phyloP scores from a whole-genome alignment of 2,797 vertebrate genomes.

The Pantherophis alleghaniensis region DNA sequence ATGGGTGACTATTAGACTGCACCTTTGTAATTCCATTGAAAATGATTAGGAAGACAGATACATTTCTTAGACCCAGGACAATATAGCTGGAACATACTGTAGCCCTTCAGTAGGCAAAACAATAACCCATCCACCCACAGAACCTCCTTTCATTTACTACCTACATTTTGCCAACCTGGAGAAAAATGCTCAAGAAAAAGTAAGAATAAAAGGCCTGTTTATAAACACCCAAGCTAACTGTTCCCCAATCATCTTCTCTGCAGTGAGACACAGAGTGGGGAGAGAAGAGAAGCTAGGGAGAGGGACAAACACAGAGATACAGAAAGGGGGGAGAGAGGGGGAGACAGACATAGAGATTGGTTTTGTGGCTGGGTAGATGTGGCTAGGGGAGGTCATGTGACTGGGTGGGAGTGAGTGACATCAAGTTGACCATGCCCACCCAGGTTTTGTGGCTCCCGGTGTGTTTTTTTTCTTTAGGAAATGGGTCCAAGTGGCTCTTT shows the following conservation, averaged over 20 bases:
- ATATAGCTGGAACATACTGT: neutral
- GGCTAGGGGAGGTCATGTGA: too few relatives aligned
- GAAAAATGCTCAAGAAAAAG: neutral
- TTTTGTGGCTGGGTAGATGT: too few relatives aligned
- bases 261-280: neutral
- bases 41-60: neutral
- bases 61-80: neutral
- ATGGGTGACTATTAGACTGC: neutral
- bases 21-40: neutral
- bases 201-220: neutral
- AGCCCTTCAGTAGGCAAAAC: neutral
- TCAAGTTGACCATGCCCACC: too few relatives aligned
- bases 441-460: too few relatives aligned
- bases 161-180: neutral
- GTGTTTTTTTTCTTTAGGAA: too few relatives aligned
- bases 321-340: too few relatives aligned
- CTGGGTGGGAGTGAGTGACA: too few relatives aligned
- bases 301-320: too few relatives aligned
- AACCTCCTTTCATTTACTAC: neutral
- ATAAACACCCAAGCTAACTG: neutral
- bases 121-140: neutral
- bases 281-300: too few relatives aligned
- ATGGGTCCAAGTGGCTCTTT: too few relatives aligned
- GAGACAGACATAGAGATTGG: too few relatives aligned
- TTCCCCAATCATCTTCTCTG: neutral